These are phyloP conservation scores for Lampris incognitus DNA, from an alignment of 2,113 vertebrate species.

Conservation along the genomic window DNA sequence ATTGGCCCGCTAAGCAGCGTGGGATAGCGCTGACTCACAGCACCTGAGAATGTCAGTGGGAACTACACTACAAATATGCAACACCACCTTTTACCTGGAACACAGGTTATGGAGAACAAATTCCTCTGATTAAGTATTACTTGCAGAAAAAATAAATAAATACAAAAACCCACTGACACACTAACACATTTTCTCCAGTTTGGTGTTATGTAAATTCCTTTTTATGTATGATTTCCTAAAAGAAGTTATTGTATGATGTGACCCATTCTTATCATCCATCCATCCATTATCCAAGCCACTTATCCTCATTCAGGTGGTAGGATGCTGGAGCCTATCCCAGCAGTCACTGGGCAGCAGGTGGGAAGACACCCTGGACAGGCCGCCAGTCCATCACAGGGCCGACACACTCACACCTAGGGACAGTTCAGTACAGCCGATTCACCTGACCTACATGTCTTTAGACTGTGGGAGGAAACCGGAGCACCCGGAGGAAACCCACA, in stretches of 20 bases:
- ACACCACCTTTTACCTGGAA: constrained; percentile 46
- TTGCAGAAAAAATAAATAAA: constrained; percentile 1
- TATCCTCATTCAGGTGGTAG: too few species aligned
- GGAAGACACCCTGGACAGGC: too few species aligned
- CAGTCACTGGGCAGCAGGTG: too few species aligned
- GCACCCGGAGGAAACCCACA: too few species aligned
- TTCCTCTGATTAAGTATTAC: constrained; percentile 7
- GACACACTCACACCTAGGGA: too few species aligned
- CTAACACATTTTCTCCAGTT: neutral
- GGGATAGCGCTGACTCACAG: constrained; percentile 65
- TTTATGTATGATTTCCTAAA: neutral
- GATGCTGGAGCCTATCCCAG: too few species aligned
- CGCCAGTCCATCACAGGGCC: too few species aligned
- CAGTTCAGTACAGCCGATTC: too few species aligned
- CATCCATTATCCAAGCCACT: too few species aligned
- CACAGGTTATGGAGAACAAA: constrained; percentile 32
- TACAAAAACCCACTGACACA: neutral
- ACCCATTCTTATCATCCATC: too few species aligned
- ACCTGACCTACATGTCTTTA: too few species aligned
- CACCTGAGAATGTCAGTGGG: constrained; percentile 40
- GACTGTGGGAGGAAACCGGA: too few species aligned
- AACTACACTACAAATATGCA: constrained; percentile 54
- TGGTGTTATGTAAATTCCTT: neutral
- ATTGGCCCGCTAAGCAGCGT: constrained; percentile 59
- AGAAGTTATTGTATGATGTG: neutral